Evolutionary conservation across 2,888 invertebrate species (phyloP).

Genomic region (Thecocarcelia acutangulata): DNA sequence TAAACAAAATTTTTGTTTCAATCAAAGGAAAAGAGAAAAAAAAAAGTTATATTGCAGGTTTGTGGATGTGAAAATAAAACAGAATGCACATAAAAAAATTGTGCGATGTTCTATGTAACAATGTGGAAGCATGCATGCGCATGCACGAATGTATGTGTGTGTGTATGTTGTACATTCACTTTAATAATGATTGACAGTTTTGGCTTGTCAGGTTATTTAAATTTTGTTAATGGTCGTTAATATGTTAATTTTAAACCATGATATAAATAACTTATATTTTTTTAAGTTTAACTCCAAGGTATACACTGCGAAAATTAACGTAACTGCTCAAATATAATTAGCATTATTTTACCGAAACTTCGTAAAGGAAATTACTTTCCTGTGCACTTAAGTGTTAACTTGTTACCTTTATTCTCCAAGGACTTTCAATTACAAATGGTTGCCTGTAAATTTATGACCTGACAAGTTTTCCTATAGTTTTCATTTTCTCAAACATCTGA

Average conservation of each 20-base stretch:
- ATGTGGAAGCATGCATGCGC: background rate
- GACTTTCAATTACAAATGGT: background rate
- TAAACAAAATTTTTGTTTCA: conserved; percentile 18
- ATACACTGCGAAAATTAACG: too few species aligned
- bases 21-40: conserved; percentile 7
- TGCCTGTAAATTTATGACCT: conserved; percentile 19
- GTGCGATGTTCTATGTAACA: background rate
- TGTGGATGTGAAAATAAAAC: conserved; percentile 10
- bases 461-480: background rate
- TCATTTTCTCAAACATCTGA: background rate
- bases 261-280: background rate
- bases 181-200: conserved; percentile 63
- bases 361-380: too few species aligned
- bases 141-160: background rate
- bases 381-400: background rate
- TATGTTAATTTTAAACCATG: background rate
- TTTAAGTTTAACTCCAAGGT: background rate
- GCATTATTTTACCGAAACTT: too few species aligned
- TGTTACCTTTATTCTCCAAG: background rate
- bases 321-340: too few species aligned
- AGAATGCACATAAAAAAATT: conserved; percentile 22
- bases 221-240: conserved; percentile 40
- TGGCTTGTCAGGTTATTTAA: conserved; percentile 52
- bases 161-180: conserved; percentile 9
- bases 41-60: conserved; percentile 44